phyloP scores from a whole-genome alignment of 2,797 vertebrate genomes.

The Myotis daubentonii region DNA sequence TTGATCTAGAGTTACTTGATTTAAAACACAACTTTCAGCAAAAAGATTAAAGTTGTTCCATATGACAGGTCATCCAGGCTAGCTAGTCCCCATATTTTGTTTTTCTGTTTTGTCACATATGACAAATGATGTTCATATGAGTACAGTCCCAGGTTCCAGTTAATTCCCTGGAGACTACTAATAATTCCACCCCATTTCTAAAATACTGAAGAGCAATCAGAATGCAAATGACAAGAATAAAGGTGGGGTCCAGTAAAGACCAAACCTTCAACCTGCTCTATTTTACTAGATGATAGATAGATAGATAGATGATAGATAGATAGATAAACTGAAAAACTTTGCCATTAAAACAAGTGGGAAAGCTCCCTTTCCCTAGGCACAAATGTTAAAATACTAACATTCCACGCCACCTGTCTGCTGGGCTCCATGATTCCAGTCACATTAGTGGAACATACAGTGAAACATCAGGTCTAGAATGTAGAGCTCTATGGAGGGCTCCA shows the following conservation, averaged over 20 bases:
- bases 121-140: background rate
- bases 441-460: background rate
- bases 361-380: rapidly evolving
- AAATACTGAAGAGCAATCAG: background rate
- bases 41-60: background rate
- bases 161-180: background rate
- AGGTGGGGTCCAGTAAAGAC: background rate
- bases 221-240: background rate
- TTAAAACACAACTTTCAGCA: background rate
- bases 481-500: background rate
- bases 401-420: rapidly evolving
- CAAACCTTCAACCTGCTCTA: background rate
- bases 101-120: background rate
- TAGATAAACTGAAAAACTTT: background rate
- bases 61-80: rapidly evolving
- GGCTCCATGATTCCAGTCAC: background rate
- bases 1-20: background rate
- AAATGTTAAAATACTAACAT: too few species aligned
- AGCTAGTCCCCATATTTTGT: too few species aligned
- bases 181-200: background rate
- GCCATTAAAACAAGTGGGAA: background rate
- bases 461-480: background rate
- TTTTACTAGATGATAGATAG: rapidly evolving
- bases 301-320: too few species aligned
- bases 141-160: background rate